Evolutionary conservation across 1,140 invertebrate genomes (phyloP).

Genomic region (Drosophila kikkawai): DNA sequence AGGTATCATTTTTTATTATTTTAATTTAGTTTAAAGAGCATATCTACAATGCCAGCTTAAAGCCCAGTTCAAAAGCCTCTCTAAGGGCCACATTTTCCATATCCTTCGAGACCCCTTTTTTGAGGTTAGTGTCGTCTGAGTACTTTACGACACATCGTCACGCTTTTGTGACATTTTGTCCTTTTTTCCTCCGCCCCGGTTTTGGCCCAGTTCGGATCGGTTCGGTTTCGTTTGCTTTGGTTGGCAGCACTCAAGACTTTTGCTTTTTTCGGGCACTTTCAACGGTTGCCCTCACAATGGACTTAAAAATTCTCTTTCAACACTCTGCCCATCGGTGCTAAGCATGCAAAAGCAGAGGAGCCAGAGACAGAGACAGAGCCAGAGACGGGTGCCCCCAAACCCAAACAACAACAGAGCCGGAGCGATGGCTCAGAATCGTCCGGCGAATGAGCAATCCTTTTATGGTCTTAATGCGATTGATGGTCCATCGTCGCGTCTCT

Average conservation of each 20-base stretch:
- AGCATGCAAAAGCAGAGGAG: slow-evolving; percentile 55
- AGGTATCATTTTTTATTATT: too few relatives aligned
- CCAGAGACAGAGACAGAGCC: background rate
- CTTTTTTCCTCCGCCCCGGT: slow-evolving; percentile 46
- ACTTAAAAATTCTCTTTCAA: slow-evolving; percentile 81
- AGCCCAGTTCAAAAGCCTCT: slow-evolving; percentile 23
- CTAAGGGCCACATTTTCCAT: slow-evolving; percentile 37
- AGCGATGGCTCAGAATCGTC: slow-evolving; percentile 47
- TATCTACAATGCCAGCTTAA: slow-evolving; percentile 20
- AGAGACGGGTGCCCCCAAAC: slow-evolving; percentile 1
- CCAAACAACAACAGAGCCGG: slow-evolving; percentile 34
- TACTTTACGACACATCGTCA: slow-evolving; percentile 84
- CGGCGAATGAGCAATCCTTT: slow-evolving; percentile 82
- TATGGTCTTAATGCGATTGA: slow-evolving; percentile 84
- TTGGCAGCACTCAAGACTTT: slow-evolving; percentile 61
- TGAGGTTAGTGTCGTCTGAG: slow-evolving; percentile 59
- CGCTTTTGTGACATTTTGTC: slow-evolving; percentile 84
- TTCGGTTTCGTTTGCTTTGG: slow-evolving; percentile 16
- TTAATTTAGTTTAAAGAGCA: background rate
- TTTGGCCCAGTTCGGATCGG: background rate
- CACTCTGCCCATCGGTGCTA: slow-evolving; percentile 56
- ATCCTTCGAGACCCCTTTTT: slow-evolving; percentile 55
- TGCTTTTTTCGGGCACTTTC: slow-evolving; percentile 62
- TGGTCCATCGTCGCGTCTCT: slow-evolving; percentile 61
- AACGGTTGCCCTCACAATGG: slow-evolving; percentile 71